Base-by-base conservation (phyloP, 2,888 invertebrate genomes). In the Marronus borbonicus region DNA sequence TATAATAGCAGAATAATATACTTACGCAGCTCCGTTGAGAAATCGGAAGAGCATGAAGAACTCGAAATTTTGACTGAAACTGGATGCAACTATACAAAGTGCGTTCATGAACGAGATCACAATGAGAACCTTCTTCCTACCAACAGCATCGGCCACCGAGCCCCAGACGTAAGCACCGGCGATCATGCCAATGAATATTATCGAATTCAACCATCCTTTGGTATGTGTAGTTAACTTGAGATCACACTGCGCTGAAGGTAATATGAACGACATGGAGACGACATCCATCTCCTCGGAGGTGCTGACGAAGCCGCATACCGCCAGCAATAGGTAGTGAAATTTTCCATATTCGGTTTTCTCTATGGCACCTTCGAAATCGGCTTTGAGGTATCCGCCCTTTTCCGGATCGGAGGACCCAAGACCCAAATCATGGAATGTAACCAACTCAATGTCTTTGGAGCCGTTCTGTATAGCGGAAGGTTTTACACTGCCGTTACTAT, bases 201-300 rank as follows among this genome's bases (percentile, higher is more conserved):
- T 91, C 81, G 92, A 90, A 85, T 91, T 92, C 83, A 93, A 91
- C 92, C 92, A 93, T 88, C 95, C 95, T 89, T 97, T 97, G 82
- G 96, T 94, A 84, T 94, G 92, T 76, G 97, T 96, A 86, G 94
- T 94, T 84, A 97, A 92, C 83, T 95, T 90, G 88, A 97, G 91
- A 91, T 97, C 97, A 92, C 97, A 97, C 89, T 97, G 95, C 82
- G 97, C 97, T 85, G 96, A 96, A 60, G 97, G 97, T 81, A 97
- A 90, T 89, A 97, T 96, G 92, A 97, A 97, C 83, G 97, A 97
- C 94, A 97, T 96, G 85, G 96, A 96, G 86, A 97, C 95, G 90
- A 97, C 96, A 90, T 97, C 97, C 94, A 97, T 96, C 91, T 97
- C 97, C 92, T 97, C 97, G 89, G 96, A 96, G 83, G 96, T 96